Evolutionary conservation across 2,113 vertebrate species (phyloP).

Genomic region (Junco hyemalis): DNA sequence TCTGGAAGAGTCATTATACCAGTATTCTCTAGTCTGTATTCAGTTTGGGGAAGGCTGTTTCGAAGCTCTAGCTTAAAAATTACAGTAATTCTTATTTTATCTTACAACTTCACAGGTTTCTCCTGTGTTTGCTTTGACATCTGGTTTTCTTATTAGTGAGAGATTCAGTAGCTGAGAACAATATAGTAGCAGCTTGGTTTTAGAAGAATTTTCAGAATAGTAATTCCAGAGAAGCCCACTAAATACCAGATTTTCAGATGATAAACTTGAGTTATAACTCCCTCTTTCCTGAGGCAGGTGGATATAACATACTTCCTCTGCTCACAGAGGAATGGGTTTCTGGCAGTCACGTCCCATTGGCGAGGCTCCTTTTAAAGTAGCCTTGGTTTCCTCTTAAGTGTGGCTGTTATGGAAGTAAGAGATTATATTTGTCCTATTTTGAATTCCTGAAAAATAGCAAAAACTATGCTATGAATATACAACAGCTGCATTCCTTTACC

Average conservation of each 20-base stretch:
- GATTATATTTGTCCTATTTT: background rate
- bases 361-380: background rate
- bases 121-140: background rate
- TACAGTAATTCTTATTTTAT: background rate
- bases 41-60: background rate
- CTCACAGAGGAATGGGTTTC: background rate
- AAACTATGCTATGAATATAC: background rate
- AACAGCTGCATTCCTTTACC: background rate
- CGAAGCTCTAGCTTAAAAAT: background rate
- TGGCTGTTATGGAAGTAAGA: background rate
- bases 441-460: background rate
- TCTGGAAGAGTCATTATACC: background rate
- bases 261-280: background rate
- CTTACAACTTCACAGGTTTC: background rate
- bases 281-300: background rate
- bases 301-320: background rate
- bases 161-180: background rate
- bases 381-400: background rate
- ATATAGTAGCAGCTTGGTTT: background rate
- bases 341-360: fast-evolving
- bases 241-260: background rate
- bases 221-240: background rate
- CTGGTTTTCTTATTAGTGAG: background rate
- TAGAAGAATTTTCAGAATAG: background rate
- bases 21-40: background rate